phyloP scores from a whole-genome alignment of 2,113 vertebrate species.

The Spilogale gracilis region DNA sequence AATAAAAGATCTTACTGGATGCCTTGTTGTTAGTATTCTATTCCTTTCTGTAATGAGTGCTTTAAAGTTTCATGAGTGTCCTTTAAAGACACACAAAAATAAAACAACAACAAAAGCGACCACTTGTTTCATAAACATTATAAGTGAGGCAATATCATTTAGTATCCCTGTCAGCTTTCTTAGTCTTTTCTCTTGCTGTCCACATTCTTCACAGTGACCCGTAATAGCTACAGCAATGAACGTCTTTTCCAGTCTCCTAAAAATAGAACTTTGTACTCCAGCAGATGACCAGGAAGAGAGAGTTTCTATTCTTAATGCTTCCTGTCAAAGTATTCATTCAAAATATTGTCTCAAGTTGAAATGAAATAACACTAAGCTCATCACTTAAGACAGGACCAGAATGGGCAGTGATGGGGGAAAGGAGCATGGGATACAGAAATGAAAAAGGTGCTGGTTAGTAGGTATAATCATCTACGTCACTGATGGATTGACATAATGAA shows the following conservation, averaged over 20 bases:
- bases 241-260: background rate
- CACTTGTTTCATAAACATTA: background rate
- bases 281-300: background rate
- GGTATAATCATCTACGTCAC: background rate
- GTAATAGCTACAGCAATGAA: background rate
- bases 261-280: background rate
- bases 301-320: background rate
- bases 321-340: background rate
- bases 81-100: background rate
- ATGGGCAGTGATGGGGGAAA: background rate
- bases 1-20: constrained; percentile 82
- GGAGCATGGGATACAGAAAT: background rate
- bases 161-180: background rate
- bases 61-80: constrained; percentile 46
- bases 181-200: background rate
- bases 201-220: background rate
- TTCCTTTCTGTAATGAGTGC: constrained; percentile 64
- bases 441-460: background rate
- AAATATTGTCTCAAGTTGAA: background rate
- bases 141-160: background rate
- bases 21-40: background rate
- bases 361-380: background rate
- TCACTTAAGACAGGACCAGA: background rate
- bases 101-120: background rate
- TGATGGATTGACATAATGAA: background rate